Percentiles rank a stretch among this genome's conserved stretches.
Conservation (phyloP, 2,888 invertebrate genomes). For the Ypsolopha scabrella region DNA sequence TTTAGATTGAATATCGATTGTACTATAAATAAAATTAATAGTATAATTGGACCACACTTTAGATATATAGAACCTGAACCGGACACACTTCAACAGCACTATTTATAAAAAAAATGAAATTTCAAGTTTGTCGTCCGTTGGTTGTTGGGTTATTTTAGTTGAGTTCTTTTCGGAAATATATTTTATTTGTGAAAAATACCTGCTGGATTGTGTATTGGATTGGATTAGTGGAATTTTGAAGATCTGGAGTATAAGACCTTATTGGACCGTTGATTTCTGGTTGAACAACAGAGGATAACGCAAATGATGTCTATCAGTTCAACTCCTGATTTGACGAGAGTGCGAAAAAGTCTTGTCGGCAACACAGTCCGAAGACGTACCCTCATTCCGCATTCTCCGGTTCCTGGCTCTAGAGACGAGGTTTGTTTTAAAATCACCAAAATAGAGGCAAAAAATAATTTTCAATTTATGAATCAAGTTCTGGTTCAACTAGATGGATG, state of each 20-base stretch:
- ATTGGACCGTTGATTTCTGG: neutral
- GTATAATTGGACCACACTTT: too few species aligned
- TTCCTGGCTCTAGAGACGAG: constrained; percentile 33
- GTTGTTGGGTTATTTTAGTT: neutral
- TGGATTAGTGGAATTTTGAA: neutral
- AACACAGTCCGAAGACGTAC: constrained; percentile 42
- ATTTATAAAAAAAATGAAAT: neutral
- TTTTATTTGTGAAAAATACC: neutral
- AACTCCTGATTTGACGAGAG: constrained; percentile 32
- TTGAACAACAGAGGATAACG: constrained; percentile 35
- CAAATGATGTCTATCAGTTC: constrained; percentile 25
- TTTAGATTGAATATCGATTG: too few species aligned
- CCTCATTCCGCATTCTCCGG: constrained; percentile 36
- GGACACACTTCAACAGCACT: too few species aligned
- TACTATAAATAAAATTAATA: too few species aligned
- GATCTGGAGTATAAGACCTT: neutral
- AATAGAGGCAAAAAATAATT: too few species aligned
- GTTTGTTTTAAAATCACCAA: constrained; percentile 18
- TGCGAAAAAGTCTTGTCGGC: constrained; percentile 43
- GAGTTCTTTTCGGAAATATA: neutral
- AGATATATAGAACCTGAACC: too few species aligned
- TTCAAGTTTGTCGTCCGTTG: neutral
- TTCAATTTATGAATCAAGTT: too few species aligned
- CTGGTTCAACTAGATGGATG: too few species aligned
- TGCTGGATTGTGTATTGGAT: neutral